Conservation (phyloP, 2,797 vertebrate genomes). For the Acrossocheilus wenchowensis region DNA sequence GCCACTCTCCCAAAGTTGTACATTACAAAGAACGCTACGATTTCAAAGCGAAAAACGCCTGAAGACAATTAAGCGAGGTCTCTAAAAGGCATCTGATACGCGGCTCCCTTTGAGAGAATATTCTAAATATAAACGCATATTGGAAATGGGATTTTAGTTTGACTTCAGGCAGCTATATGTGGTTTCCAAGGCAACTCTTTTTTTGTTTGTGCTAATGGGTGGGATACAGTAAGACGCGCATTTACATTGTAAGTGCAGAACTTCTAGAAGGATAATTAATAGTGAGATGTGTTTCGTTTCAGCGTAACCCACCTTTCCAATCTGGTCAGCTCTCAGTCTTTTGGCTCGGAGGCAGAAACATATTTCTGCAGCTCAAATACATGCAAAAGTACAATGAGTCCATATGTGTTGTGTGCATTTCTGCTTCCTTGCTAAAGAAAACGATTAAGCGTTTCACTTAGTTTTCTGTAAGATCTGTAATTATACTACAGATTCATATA, state of each 20-base stretch:
- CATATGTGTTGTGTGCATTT: background rate
- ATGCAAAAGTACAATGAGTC: background rate
- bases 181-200: conserved; percentile 68
- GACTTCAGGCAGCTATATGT: conserved; percentile 64
- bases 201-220: conserved; percentile 63
- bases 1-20: conserved; percentile 60
- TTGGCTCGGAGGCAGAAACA: background rate
- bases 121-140: conserved; percentile 68
- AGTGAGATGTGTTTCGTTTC: conserved; percentile 9
- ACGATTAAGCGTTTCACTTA: conserved; percentile 11
- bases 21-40: conserved; percentile 56
- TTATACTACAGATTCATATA: conserved; percentile 8
- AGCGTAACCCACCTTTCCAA: conserved; percentile 15
- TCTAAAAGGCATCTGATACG: conserved; percentile 62
- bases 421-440: conserved; percentile 11
- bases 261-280: conserved; percentile 41
- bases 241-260: conserved; percentile 49
- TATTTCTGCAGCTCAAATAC: conserved; percentile 4
- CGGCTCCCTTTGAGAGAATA: conserved; percentile 57
- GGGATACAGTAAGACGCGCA: conserved; percentile 43
- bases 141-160: conserved; percentile 69
- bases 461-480: conserved; percentile 9
- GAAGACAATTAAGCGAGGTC: conserved; percentile 64
- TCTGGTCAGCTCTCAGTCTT: conserved; percentile 28
- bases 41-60: conserved; percentile 59